Evolutionary conservation across 2,888 invertebrate genomes (phyloP).

Genomic region (Diarsia rubi): DNA sequence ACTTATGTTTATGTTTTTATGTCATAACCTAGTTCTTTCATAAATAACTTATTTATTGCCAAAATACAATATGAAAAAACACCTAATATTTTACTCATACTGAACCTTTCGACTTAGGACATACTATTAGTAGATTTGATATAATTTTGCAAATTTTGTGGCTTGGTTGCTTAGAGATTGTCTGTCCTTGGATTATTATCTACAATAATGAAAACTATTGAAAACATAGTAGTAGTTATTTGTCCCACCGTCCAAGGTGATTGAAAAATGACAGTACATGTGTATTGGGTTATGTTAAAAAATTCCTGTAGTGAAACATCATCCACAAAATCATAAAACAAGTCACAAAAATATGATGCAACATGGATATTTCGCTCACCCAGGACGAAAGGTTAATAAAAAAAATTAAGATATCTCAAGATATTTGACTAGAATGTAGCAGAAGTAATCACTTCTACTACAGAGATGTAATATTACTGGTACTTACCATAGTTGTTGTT

Average conservation of each 20-base stretch:
- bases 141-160: not conserved
- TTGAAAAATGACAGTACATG: constrained; percentile 5
- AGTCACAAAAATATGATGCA: not conserved
- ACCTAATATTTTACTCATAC: constrained; percentile 2
- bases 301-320: not conserved
- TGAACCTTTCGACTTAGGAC: constrained; percentile 1
- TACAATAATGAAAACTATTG: not conserved
- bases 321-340: not conserved
- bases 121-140: not conserved
- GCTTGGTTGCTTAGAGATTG: not conserved
- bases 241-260: constrained; percentile 32
- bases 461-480: constrained; percentile 55
- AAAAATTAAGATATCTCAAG: not conserved
- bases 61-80: not conserved
- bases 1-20: not conserved
- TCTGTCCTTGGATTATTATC: not conserved
- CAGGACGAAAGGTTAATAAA: constrained; percentile 26
- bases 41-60: constrained; percentile 17
- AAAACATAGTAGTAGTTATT: constrained; percentile 1
- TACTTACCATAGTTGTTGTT: constrained; percentile 86
- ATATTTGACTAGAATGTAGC: constrained; percentile 40
- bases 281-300: not conserved
- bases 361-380: constrained; percentile 10
- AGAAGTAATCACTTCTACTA: constrained; percentile 10
- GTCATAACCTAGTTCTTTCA: constrained; percentile 24